Conservation (phyloP, 2,888 invertebrate species). For the Chrysodeixis includens region DNA sequence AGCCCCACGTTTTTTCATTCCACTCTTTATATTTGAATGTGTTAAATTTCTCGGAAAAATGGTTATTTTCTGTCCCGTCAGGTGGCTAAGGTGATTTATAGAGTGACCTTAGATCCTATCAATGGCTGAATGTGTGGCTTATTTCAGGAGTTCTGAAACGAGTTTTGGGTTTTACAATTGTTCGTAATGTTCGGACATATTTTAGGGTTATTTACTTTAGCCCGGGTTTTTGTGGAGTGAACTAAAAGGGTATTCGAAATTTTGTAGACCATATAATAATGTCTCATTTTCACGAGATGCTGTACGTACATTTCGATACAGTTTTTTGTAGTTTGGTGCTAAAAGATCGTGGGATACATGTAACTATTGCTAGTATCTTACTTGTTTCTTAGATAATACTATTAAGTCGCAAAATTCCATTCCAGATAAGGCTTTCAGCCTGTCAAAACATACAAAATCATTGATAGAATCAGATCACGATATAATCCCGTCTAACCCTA, state of each 20-base stretch:
- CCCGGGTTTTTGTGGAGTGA: neutral
- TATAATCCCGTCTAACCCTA: conserved; percentile 37
- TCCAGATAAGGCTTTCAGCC: neutral
- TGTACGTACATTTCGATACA: neutral
- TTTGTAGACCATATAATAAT: neutral
- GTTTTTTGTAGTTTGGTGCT: too few species aligned
- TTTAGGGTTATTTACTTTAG: conserved; percentile 22
- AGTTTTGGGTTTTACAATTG: conserved; percentile 45
- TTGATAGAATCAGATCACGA: conserved; percentile 26
- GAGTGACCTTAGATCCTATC: conserved; percentile 56
- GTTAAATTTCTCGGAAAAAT: conserved; percentile 87
- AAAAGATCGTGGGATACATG: too few species aligned
- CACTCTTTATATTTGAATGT: conserved; percentile 71
- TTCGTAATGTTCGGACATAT: conserved; percentile 29
- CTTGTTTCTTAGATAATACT: too few species aligned
- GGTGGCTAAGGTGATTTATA: conserved; percentile 72
- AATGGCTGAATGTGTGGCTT: conserved; percentile 51
- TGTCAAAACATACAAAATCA: conserved; percentile 15
- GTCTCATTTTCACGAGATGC: neutral
- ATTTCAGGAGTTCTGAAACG: conserved; percentile 45
- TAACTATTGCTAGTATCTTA: too few species aligned
- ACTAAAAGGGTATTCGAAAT: neutral
- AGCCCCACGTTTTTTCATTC: conserved; percentile 59
- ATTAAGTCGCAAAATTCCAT: neutral
- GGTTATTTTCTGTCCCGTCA: conserved; percentile 77